phyloP scores from a whole-genome alignment of 1,140 invertebrate species.

The Vanessa tameamea region DNA sequence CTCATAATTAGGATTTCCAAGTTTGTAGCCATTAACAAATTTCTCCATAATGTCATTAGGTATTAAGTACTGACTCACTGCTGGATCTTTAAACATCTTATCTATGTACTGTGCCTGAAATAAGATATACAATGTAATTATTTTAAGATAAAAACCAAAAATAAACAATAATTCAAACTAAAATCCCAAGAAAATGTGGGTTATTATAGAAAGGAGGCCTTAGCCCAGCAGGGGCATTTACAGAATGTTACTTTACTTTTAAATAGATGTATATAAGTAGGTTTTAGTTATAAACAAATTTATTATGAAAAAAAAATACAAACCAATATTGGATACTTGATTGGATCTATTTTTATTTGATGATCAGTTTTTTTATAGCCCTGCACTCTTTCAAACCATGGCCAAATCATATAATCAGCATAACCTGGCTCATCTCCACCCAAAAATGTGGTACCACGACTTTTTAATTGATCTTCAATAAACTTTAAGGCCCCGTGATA shows the following conservation, averaged over 20 bases:
- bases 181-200: not conserved
- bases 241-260: no score
- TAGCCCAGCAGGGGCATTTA: no score
- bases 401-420: conserved; percentile 95
- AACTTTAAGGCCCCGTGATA: conserved; percentile 50
- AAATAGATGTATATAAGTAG: not conserved
- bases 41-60: conserved; percentile 48
- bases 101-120: conserved; percentile 59
- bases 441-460: conserved; percentile 85
- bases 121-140: not conserved
- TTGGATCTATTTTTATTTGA: conserved; percentile 43
- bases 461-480: conserved; percentile 73
- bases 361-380: conserved; percentile 58
- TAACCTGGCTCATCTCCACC: conserved; percentile 87
- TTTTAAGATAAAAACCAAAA: no score
- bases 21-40: conserved; percentile 45
- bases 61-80: conserved; percentile 57
- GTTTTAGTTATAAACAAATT: not conserved
- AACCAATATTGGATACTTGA: conserved; percentile 58
- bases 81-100: conserved; percentile 62
- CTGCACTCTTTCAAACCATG: conserved; percentile 88
- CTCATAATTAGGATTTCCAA: conserved; percentile 38
- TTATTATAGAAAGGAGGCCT: no score
- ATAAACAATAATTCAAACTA: no score
- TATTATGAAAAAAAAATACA: conserved; percentile 28